These are phyloP conservation scores for Hassar affinis DNA, from an alignment of 2,113 vertebrate genomes.

Conservation along the genomic window DNA sequence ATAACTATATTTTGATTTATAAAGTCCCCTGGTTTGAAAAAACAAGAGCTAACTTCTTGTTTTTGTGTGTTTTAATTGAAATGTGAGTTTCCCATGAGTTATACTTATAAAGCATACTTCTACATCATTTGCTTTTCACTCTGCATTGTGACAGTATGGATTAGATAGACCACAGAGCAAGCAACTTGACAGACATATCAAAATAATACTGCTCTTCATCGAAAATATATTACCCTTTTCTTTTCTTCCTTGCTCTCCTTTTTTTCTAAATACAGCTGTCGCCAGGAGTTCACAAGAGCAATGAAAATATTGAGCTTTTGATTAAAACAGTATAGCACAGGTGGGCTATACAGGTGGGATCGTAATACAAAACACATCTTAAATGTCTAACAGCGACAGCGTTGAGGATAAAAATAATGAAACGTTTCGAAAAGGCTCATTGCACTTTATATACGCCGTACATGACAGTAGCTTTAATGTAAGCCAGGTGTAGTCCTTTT, in stretches of 20 bases:
- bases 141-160: slow-evolving; percentile 70
- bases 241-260: slow-evolving; percentile 57
- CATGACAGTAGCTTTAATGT: slow-evolving; percentile 93
- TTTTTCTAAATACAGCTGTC: slow-evolving; percentile 72
- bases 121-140: slow-evolving; percentile 75
- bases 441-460: slow-evolving; percentile 83
- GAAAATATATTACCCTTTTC: slow-evolving; percentile 78
- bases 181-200: slow-evolving; percentile 75
- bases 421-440: slow-evolving; percentile 80
- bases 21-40: slow-evolving; percentile 17
- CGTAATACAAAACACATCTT: slow-evolving; percentile 73
- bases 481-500: slow-evolving; percentile 78
- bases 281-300: slow-evolving; percentile 69
- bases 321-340: slow-evolving; percentile 70
- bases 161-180: slow-evolving; percentile 76
- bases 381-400: slow-evolving; percentile 71
- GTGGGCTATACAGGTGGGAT: slow-evolving; percentile 65
- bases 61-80: slow-evolving; percentile 40
- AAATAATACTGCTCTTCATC: slow-evolving; percentile 77
- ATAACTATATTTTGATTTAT: slow-evolving; percentile 43
- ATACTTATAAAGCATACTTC: slow-evolving; percentile 81
- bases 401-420: slow-evolving; percentile 73
- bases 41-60: slow-evolving; percentile 23
- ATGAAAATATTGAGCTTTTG: slow-evolving; percentile 75
- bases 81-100: slow-evolving; percentile 55